Evolutionary conservation across 64 coral and sea anemone genomes (phyloP).

Genomic region (Montipora efflorescens): DNA sequence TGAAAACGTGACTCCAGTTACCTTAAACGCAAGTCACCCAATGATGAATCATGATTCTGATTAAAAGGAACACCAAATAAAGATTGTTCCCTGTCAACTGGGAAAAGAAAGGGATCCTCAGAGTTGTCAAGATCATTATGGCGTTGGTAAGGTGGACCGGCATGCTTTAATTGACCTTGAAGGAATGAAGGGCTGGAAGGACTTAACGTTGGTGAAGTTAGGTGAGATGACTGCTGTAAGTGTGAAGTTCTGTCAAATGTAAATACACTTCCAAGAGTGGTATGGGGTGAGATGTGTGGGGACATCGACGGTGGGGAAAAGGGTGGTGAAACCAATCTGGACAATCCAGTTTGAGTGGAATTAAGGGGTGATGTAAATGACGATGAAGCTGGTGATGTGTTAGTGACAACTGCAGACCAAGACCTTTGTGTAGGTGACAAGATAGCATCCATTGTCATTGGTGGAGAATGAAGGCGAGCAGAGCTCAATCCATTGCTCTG

Average conservation of each 20-base stretch:
- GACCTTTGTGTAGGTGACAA: constrained; percentile 77
- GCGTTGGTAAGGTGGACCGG: constrained; percentile 53
- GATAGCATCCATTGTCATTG: constrained; percentile 77
- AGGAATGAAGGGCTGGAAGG: constrained; percentile 86
- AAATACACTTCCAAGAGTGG: constrained; percentile 72
- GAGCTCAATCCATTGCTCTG: constrained; percentile 83
- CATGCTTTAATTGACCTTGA: constrained; percentile 73
- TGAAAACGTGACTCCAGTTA: background rate
- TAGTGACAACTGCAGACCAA: constrained; percentile 61
- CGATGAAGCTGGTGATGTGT: constrained; percentile 42
- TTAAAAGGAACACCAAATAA: constrained; percentile 86
- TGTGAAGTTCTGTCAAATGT: constrained; percentile 80
- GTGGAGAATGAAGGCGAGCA: constrained; percentile 71
- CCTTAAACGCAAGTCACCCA: constrained; percentile 84
- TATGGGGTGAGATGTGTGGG: constrained; percentile 70
- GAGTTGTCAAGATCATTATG: constrained; percentile 71
- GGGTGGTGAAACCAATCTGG: constrained; percentile 84
- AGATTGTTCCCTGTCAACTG: constrained; percentile 80
- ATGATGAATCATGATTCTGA: constrained; percentile 78
- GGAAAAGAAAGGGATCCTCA: constrained; percentile 87
- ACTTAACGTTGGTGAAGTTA: constrained; percentile 82
- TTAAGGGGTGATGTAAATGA: constrained; percentile 90
- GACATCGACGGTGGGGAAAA: constrained; percentile 82
- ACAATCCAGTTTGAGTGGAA: constrained; percentile 77
- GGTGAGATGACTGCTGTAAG: constrained; percentile 73